These are phyloP conservation scores for Tetrax tetrax DNA, from an alignment of 2,113 vertebrate genomes.

Conservation along the genomic window DNA sequence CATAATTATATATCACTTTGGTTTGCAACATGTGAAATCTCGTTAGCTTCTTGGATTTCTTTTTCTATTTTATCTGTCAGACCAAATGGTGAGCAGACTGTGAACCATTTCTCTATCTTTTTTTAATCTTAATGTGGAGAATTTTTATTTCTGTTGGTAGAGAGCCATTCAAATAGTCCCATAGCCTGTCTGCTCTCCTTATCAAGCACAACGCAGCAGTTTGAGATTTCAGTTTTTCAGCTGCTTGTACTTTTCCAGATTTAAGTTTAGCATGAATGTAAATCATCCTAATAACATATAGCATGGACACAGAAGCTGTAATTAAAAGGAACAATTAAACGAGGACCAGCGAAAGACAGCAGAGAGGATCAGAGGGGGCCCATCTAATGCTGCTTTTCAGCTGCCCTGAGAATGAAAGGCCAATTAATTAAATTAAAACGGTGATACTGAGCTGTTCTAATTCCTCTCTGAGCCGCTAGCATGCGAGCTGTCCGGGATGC, in stretches of 20 bases:
- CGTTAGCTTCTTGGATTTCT: background rate
- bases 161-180: background rate
- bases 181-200: background rate
- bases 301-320: background rate
- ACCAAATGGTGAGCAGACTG: conserved; percentile 14
- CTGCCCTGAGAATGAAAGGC: background rate
- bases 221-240: background rate
- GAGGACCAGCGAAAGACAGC: background rate
- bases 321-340: conserved; percentile 29
- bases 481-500: fast-evolving
- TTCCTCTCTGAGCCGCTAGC: background rate
- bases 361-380: background rate
- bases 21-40: background rate
- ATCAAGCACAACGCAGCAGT: background rate
- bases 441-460: conserved; percentile 40
- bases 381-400: conserved; percentile 18
- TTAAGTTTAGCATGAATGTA: background rate
- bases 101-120: background rate
- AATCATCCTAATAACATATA: background rate
- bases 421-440: conserved; percentile 63
- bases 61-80: background rate
- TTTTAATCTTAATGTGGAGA: conserved; percentile 16
- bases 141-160: background rate
- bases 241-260: background rate
- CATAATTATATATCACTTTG: fast-evolving